A percentile compares a stretch with the other conserved stretches of the same genome.
These are phyloP conservation scores for Cheilosia urbana DNA, from an alignment of 2,888 invertebrate species.

Conservation along the genomic window DNA sequence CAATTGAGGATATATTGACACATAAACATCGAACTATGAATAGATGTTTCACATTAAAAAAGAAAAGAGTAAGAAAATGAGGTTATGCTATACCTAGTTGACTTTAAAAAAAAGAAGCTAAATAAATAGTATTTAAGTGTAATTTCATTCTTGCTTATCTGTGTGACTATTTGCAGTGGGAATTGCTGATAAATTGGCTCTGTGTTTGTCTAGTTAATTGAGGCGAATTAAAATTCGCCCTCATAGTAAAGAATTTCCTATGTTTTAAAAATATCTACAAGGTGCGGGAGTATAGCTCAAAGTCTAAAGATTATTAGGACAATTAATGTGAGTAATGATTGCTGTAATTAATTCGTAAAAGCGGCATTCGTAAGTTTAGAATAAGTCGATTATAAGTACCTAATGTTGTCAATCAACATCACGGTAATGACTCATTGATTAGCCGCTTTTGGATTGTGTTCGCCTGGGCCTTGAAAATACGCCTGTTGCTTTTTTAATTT, in stretches of 20 bases:
- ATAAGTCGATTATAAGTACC: background rate
- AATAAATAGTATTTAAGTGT: background rate
- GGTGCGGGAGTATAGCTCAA: constrained; percentile 10
- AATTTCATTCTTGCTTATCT: background rate
- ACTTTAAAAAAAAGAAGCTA: background rate
- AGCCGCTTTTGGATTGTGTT: no score
- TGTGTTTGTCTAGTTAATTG: background rate
- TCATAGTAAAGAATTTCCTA: no score
- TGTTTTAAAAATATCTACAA: background rate
- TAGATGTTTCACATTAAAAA: no score
- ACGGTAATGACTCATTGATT: background rate
- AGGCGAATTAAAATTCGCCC: background rate
- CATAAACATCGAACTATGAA: no score
- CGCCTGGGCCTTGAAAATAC: no score
- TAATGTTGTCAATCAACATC: background rate
- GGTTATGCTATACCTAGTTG: constrained; percentile 2
- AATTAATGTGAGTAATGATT: background rate
- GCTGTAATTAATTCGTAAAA: background rate
- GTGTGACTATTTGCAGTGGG: background rate
- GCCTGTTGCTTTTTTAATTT: no score
- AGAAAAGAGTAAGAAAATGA: background rate
- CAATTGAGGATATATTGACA: no score
- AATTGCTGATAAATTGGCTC: constrained; percentile 20
- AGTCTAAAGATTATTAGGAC: background rate
- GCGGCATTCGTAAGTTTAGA: background rate